Percentiles rank a stretch among this genome's conserved stretches.
Evolutionary conservation across 2,888 invertebrate genomes (phyloP).

Genomic region (Brassicogethes aeneus): DNA sequence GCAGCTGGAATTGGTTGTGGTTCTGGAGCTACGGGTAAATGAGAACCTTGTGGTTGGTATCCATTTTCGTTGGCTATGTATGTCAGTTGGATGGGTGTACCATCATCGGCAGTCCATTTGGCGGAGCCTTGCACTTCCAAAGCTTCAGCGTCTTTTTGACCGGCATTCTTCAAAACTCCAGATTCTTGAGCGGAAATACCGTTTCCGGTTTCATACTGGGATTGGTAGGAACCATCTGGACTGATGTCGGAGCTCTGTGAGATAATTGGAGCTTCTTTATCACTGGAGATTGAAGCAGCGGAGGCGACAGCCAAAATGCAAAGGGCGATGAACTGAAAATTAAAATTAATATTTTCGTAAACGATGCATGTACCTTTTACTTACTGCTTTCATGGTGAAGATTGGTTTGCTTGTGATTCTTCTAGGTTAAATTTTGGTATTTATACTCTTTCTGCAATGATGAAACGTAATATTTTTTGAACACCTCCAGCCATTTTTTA

Average conservation of each 20-base stretch:
- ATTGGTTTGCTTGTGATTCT: constrained; percentile 6
- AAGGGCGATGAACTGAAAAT: constrained; percentile 22
- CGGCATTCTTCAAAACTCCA: constrained; percentile 30
- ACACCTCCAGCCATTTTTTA: too few species aligned
- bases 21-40: constrained; percentile 15
- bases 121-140: constrained; percentile 21
- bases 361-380: not conserved
- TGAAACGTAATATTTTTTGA: too few species aligned
- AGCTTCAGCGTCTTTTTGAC: constrained; percentile 26
- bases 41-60: constrained; percentile 19
- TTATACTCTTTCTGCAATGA: too few species aligned
- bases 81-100: constrained; percentile 20
- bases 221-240: constrained; percentile 43
- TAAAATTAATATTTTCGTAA: constrained; percentile 1
- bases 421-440: too few species aligned
- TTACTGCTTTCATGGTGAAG: constrained; percentile 18
- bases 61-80: constrained; percentile 20
- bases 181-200: constrained; percentile 40
- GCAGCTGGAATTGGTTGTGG: constrained; percentile 13
- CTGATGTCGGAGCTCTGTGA: constrained; percentile 35
- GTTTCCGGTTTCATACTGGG: constrained; percentile 45
- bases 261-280: constrained; percentile 29
- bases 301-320: constrained; percentile 23
- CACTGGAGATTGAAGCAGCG: constrained; percentile 21
- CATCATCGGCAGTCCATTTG: constrained; percentile 24